These are phyloP conservation scores for Aphidius gifuensis DNA, from an alignment of 1,140 invertebrate species.

Conservation along the genomic window DNA sequence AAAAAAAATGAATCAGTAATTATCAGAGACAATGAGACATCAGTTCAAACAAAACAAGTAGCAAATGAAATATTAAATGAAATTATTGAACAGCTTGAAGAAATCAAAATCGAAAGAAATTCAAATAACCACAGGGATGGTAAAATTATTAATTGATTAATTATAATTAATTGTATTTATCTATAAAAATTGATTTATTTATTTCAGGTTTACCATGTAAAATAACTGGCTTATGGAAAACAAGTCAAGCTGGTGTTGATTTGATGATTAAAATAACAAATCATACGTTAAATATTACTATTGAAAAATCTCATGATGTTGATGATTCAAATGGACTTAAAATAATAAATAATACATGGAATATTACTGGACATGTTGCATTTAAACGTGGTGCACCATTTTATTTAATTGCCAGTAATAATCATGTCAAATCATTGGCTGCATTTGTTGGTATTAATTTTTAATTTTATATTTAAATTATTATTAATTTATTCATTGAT, in stretches of 20 bases:
- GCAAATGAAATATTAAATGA: conserved; percentile 36
- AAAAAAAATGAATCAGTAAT: background rate
- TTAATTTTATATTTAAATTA: conserved; percentile 11
- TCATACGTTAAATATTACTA: conserved; percentile 29
- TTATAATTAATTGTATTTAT: conserved; percentile 4
- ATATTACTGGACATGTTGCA: conserved; percentile 34
- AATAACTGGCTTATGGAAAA: conserved; percentile 39
- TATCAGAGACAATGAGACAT: background rate
- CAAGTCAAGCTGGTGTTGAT: conserved; percentile 33
- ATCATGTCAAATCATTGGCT: conserved; percentile 34
- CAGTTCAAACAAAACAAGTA: conserved; percentile 36
- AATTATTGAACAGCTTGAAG: conserved; percentile 39
- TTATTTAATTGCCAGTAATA: conserved; percentile 32
- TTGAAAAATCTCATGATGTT: conserved; percentile 24
- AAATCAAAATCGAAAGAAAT: conserved; percentile 23
- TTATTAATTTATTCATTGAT: conserved; percentile 14
- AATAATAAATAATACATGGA: conserved; percentile 35
- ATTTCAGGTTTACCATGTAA: conserved; percentile 38
- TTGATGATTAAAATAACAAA: conserved; percentile 37
- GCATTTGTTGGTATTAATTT: conserved; percentile 36
- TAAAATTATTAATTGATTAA: conserved; percentile 14
- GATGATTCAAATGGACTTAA: conserved; percentile 18
- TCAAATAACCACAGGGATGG: conserved; percentile 26
- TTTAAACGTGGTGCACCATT: conserved; percentile 36
- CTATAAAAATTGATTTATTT: background rate